Evolutionary conservation across 2,888 invertebrate genomes (phyloP).

Genomic region (Andrena bucephala): DNA sequence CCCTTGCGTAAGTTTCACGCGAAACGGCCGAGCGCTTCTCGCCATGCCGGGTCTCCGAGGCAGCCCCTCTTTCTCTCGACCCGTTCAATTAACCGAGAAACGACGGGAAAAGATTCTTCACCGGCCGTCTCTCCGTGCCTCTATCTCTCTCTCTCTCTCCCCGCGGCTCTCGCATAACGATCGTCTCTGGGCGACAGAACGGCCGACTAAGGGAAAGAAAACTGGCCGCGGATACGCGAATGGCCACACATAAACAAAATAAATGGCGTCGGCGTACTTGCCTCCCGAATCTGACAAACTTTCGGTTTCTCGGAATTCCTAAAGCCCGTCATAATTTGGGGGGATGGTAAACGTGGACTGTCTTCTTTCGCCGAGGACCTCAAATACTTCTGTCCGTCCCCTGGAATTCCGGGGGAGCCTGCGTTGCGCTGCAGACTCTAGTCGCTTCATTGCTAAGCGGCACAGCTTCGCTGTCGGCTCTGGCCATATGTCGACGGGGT

Average conservation of each 20-base stretch:
- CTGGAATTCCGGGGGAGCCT: background rate
- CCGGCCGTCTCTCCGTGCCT: background rate
- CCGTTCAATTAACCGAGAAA: conserved; percentile 47
- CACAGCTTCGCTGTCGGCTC: background rate
- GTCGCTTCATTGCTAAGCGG: background rate
- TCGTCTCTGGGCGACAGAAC: conserved; percentile 21
- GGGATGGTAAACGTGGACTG: background rate
- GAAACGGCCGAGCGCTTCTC: conserved; percentile 63
- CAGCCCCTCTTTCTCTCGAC: conserved; percentile 36
- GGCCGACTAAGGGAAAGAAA: background rate
- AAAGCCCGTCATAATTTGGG: background rate
- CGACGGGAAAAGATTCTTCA: conserved; percentile 5
- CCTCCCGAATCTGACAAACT: conserved; percentile 41
- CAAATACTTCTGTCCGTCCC: background rate
- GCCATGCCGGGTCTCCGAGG: conserved; percentile 75
- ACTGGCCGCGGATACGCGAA: conserved; percentile 15
- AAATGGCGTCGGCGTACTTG: conserved; percentile 72
- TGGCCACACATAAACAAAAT: conserved; percentile 74
- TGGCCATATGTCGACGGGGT: background rate
- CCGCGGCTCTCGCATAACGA: background rate
- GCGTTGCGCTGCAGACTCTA: no score
- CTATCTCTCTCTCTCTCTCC: background rate
- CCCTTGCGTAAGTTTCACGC: conserved; percentile 69
- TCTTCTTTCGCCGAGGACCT: background rate
- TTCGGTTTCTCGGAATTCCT: conserved; percentile 5